Percentiles rank a stretch among this genome's conserved stretches.
Conservation (phyloP, 2,888 invertebrate genomes). For the Parnassius smintheus region DNA sequence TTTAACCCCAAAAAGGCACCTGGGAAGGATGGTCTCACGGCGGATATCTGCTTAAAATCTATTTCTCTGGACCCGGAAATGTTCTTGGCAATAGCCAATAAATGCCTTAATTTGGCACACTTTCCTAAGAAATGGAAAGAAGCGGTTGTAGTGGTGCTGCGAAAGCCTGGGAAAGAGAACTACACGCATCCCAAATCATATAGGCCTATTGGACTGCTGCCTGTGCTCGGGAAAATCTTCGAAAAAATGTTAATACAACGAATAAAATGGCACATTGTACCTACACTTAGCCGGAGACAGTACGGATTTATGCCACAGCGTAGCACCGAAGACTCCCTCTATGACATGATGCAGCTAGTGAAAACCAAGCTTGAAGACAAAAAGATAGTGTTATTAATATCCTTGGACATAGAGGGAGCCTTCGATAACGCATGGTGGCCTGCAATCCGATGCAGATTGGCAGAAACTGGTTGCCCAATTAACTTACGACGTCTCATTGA, state of each 20-base stretch:
- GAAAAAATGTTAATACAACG: constrained; percentile 4
- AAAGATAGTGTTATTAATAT: background rate
- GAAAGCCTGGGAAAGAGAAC: no score
- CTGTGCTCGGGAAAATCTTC: constrained; percentile 6
- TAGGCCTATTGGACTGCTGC: no score
- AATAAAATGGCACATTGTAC: background rate
- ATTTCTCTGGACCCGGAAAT: no score
- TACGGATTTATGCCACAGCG: constrained; percentile 7
- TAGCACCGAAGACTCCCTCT: background rate
- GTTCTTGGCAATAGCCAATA: background rate
- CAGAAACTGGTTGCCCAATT: no score
- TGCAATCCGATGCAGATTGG: no score
- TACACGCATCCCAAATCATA: no score
- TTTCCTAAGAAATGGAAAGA: background rate
- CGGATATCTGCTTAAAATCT: no score
- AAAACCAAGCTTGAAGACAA: background rate
- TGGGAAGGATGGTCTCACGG: no score
- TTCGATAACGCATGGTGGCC: no score
- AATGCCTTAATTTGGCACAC: background rate
- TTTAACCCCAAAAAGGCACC: no score
- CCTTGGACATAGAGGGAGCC: background rate
- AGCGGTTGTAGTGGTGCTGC: background rate
- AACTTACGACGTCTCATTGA: no score
- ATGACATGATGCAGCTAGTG: background rate
- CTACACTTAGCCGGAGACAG: background rate